A percentile compares a stretch with the other conserved stretches of the same genome.
Evolutionary conservation across 2,888 invertebrate genomes (phyloP).

Genomic region (Carterocephalus palaemon): DNA sequence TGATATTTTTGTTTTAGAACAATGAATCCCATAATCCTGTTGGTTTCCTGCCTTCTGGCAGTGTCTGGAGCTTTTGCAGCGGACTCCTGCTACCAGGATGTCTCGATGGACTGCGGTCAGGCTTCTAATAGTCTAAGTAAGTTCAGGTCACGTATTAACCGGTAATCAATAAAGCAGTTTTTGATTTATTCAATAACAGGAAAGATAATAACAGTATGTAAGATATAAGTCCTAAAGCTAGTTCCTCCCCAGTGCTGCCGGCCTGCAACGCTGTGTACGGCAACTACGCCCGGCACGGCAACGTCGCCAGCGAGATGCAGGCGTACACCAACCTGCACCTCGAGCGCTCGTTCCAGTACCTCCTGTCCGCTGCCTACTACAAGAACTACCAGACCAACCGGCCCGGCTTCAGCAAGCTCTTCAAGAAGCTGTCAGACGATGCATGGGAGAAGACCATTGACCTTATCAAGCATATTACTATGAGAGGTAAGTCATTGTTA

Average conservation of each 20-base stretch:
- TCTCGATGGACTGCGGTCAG: conserved; percentile 77
- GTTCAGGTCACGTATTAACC: too few species aligned
- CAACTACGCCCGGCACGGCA: conserved; percentile 72
- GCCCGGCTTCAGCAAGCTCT: conserved; percentile 86
- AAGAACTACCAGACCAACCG: conserved; percentile 87
- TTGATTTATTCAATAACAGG: too few species aligned
- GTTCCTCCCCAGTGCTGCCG: conserved; percentile 53
- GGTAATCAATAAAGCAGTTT: too few species aligned
- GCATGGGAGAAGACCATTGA: conserved; percentile 86
- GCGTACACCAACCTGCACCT: conserved; percentile 83
- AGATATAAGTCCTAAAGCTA: too few species aligned
- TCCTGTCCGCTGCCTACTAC: conserved; percentile 86
- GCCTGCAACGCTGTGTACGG: conserved; percentile 84
- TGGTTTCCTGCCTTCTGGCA: conserved; percentile 70
- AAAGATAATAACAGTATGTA: too few species aligned
- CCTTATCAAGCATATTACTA: conserved; percentile 86
- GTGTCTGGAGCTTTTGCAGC: conserved; percentile 70
- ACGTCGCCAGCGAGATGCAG: conserved; percentile 59
- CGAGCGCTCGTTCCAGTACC: conserved; percentile 85
- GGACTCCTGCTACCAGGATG: conserved; percentile 81
- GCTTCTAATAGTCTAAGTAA: conserved; percentile 63
- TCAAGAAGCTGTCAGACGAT: conserved; percentile 85
- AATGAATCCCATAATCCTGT: conserved; percentile 80
- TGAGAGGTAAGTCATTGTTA: conserved; percentile 86
- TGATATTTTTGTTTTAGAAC: conserved; percentile 43